Percentiles rank a stretch among this genome's conserved stretches.
These are phyloP conservation scores for Nomada goodeniana DNA, from an alignment of 2,888 invertebrate species.

Conservation along the genomic window DNA sequence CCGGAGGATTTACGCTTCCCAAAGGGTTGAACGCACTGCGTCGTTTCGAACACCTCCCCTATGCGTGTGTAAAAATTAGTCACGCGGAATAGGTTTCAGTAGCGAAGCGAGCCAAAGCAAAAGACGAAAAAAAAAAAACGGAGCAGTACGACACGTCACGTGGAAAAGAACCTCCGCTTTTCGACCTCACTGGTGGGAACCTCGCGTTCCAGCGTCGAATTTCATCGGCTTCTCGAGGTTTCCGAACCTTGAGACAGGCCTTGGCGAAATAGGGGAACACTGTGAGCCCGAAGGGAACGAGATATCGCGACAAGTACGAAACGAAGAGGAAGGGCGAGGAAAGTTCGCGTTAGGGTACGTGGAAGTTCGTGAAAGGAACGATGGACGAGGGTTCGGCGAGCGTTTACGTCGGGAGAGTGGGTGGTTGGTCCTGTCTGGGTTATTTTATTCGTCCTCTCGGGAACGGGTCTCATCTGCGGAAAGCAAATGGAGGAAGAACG, in stretches of 20 bases:
- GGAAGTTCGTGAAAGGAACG: constrained; percentile 14
- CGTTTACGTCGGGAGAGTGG: constrained; percentile 47
- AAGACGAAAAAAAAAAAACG: background rate
- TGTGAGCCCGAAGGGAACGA: constrained; percentile 31
- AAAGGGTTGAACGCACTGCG: constrained; percentile 20
- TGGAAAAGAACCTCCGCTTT: constrained; percentile 21
- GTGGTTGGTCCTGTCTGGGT: constrained; percentile 35
- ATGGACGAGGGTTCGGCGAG: constrained; percentile 27
- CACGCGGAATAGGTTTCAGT: constrained; percentile 5
- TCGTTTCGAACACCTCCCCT: constrained; percentile 2
- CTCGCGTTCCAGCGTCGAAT: constrained; percentile 63
- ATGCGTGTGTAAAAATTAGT: background rate
- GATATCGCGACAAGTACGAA: constrained; percentile 7
- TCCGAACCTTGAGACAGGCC: constrained; percentile 42
- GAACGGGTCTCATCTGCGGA: constrained; percentile 43
- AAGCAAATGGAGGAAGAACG: constrained; percentile 37
- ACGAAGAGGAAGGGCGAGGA: constrained; percentile 5
- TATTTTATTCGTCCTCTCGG: constrained; percentile 66
- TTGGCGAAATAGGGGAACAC: constrained; percentile 50
- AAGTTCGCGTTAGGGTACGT: constrained; percentile 20
- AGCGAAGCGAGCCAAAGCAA: constrained; percentile 42
- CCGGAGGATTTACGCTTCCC: constrained; percentile 13
- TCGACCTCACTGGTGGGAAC: constrained; percentile 24
- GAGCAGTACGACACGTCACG: background rate
- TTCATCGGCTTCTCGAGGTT: constrained; percentile 67